Conservation (phyloP, 1,140 invertebrate species). For the Lutraria rhynchaena region DNA sequence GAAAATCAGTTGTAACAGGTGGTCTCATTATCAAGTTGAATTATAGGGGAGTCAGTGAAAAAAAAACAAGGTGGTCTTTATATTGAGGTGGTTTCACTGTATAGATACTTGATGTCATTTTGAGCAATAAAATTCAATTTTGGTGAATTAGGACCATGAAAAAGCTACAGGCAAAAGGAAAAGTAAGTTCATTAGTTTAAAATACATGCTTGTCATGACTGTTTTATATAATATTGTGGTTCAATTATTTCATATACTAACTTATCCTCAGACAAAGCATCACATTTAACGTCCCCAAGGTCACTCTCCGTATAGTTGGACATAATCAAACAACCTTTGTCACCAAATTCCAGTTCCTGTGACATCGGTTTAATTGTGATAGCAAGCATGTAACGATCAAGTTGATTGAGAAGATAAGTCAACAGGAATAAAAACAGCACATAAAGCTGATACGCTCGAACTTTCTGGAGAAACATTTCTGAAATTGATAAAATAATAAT, state of each 20-base stretch:
- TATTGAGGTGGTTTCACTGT: too few species aligned
- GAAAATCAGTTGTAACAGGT: too few species aligned
- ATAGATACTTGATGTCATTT: too few species aligned
- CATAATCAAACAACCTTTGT: conserved; percentile 92
- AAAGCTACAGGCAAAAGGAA: too few species aligned
- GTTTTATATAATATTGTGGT: too few species aligned
- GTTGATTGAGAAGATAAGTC: conserved; percentile 82
- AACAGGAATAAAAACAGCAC: conserved; percentile 79
- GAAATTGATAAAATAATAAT: neutral
- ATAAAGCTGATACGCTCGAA: conserved; percentile 77
- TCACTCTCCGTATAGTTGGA: conserved; percentile 58
- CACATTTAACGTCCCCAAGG: conserved; percentile 57
- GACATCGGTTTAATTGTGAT: conserved; percentile 81
- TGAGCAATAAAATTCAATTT: too few species aligned
- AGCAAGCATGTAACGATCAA: conserved; percentile 82
- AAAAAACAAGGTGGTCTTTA: too few species aligned
- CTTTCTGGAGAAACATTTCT: conserved; percentile 55
- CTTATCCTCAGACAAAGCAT: conserved; percentile 29
- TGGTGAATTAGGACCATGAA: too few species aligned
- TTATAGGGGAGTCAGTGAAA: too few species aligned
- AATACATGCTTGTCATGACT: too few species aligned
- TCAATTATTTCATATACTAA: neutral
- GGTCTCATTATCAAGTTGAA: too few species aligned
- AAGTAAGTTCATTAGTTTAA: too few species aligned
- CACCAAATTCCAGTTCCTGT: conserved; percentile 90